Evolutionary conservation across 1,140 invertebrate species (phyloP).

Genomic region (Hetaerina americana): DNA sequence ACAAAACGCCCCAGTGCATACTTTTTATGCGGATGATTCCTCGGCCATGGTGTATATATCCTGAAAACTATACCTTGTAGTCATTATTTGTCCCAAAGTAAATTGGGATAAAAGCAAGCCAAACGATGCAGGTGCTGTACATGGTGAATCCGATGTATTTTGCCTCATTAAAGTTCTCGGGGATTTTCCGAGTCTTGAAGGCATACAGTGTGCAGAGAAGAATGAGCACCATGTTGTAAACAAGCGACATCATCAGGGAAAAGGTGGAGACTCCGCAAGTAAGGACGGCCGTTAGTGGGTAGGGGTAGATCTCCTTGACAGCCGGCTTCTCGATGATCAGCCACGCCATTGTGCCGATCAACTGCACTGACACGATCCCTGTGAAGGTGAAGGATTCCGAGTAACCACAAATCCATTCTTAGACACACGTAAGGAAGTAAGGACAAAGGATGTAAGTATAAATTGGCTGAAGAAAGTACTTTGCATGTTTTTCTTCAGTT

Average conservation of each 20-base stretch:
- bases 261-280: constrained; percentile 56
- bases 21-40: no score
- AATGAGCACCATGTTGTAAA: constrained; percentile 62
- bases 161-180: constrained; percentile 60
- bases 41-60: no score
- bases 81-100: constrained; percentile 55
- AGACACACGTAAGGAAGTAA: no score
- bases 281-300: constrained; percentile 42
- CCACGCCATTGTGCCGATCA: constrained; percentile 49
- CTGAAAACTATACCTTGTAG: constrained; percentile 35
- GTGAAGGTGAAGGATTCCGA: constrained; percentile 23
- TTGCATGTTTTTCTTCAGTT: no score
- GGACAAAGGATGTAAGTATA: no score
- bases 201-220: constrained; percentile 58
- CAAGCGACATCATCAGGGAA: constrained; percentile 54
- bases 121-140: constrained; percentile 64
- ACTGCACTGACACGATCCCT: constrained; percentile 45
- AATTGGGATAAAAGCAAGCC: constrained; percentile 58
- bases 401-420: no score
- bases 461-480: no score
- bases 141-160: constrained; percentile 60
- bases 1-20: no score
- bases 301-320: constrained; percentile 42
- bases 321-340: constrained; percentile 48
- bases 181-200: constrained; percentile 58